A percentile compares a stretch with the other conserved stretches of the same genome.
phyloP scores from a whole-genome alignment of 2,888 invertebrate species.

The Polia nebulosa region DNA sequence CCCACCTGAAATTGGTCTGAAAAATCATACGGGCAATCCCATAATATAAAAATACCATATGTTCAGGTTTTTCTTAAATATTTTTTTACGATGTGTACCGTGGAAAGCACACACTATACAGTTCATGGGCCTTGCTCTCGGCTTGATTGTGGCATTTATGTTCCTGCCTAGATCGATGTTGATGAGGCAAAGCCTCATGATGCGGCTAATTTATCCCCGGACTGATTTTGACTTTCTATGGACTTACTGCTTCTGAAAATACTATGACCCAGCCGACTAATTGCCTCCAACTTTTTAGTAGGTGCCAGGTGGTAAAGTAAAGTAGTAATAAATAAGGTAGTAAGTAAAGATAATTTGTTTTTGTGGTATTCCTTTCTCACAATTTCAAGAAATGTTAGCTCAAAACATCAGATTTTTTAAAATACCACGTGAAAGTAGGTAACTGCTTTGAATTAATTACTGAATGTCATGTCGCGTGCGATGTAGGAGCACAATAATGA shows the following conservation, averaged over 20 bases:
- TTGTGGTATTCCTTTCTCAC: background rate
- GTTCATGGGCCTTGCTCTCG: background rate
- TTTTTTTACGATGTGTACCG: background rate
- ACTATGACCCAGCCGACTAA: too few relatives aligned
- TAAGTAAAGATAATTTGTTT: background rate
- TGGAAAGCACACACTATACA: too few relatives aligned
- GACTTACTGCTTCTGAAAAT: too few relatives aligned
- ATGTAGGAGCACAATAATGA: background rate
- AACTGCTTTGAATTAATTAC: background rate
- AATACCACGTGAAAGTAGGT: slow-evolving; percentile 7
- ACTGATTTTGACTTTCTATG: background rate
- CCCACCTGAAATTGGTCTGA: background rate
- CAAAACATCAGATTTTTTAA: too few relatives aligned
- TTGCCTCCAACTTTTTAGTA: background rate
- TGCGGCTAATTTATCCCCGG: background rate
- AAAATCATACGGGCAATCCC: background rate
- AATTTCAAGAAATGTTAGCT: background rate
- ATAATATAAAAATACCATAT: slow-evolving; percentile 10
- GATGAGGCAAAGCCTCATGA: background rate
- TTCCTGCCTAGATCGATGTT: background rate
- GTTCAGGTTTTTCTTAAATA: background rate
- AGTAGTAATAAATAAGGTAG: background rate
- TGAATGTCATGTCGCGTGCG: background rate
- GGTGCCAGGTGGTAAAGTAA: background rate
- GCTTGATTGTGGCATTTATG: background rate